Conservation (phyloP, 2,797 vertebrate species). For the Sebastes hubbsi region DNA sequence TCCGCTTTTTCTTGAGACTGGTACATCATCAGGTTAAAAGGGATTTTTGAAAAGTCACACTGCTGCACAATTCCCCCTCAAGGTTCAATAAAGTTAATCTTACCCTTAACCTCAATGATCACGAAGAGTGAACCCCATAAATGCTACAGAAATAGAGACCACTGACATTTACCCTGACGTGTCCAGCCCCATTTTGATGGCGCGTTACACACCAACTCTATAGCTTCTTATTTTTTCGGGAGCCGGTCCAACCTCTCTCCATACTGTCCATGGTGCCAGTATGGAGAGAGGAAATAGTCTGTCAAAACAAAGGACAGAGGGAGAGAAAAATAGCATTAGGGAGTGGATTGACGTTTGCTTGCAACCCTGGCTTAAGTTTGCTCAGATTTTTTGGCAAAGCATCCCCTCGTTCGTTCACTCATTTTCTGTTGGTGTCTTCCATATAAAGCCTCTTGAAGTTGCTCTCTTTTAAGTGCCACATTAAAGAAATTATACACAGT, state of each 20-base stretch:
- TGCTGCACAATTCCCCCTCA: constrained; percentile 1
- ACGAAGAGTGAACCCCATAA: constrained; percentile 21
- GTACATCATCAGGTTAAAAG: constrained; percentile 8
- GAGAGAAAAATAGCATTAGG: not conserved
- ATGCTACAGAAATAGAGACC: constrained; percentile 35
- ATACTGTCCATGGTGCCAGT: not conserved
- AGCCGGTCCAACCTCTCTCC: not conserved
- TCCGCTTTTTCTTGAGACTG: not conserved
- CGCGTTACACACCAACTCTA: not conserved
- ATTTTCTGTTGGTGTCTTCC: constrained; percentile 34
- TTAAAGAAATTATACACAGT: constrained; percentile 47
- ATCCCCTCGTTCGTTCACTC: not conserved
- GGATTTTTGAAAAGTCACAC: constrained; percentile 26
- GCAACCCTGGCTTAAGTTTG: constrained; percentile 3
- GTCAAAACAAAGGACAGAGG: not conserved
- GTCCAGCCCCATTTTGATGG: constrained; percentile 14
- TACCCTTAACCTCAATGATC: constrained; percentile 34
- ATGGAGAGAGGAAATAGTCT: not conserved
- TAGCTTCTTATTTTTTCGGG: not conserved
- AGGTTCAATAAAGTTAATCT: constrained; percentile 36
- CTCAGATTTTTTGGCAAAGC: constrained; percentile 6
- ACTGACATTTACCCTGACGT: constrained; percentile 40
- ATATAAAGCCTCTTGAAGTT: constrained; percentile 45
- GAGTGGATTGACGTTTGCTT: constrained; percentile 10
- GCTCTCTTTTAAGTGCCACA: constrained; percentile 46